A percentile compares a stretch with the other conserved stretches of the same genome.
Evolutionary conservation across 2,113 vertebrate genomes (phyloP).

Genomic region (Amphiprion percula): DNA sequence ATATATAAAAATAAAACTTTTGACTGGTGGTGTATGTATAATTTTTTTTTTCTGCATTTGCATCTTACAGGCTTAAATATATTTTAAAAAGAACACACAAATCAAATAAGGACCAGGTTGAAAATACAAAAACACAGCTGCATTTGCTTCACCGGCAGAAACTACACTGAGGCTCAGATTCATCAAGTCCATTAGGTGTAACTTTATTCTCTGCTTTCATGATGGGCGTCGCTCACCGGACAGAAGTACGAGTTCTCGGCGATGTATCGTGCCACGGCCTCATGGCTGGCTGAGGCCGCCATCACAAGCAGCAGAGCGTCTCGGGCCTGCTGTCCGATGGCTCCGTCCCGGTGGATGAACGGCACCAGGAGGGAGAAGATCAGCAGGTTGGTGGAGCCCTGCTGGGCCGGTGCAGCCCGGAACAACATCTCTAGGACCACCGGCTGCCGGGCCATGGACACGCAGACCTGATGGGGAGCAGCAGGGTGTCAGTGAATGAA

Average conservation of each 20-base stretch:
- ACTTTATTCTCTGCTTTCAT: not conserved
- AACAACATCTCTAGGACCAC: slow-evolving; percentile 93
- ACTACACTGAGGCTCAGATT: not conserved
- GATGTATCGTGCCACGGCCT: slow-evolving; percentile 91
- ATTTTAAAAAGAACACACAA: not conserved
- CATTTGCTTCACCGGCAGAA: not conserved
- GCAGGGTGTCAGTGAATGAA: not conserved
- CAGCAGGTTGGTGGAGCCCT: slow-evolving; percentile 90
- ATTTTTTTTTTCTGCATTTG: too few relatives aligned
- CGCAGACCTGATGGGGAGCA: slow-evolving; percentile 83
- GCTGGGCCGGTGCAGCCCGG: slow-evolving; percentile 86
- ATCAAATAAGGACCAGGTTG: too few relatives aligned
- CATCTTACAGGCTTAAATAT: too few relatives aligned
- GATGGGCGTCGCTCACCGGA: slow-evolving; percentile 85
- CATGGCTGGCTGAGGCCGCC: slow-evolving; percentile 91
- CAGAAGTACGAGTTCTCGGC: slow-evolving; percentile 98
- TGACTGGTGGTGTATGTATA: too few relatives aligned
- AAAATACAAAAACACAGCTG: too few relatives aligned
- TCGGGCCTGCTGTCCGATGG: slow-evolving; percentile 93
- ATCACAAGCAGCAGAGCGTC: slow-evolving; percentile 96
- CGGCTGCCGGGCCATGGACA: slow-evolving; percentile 91
- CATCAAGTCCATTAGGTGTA: not conserved
- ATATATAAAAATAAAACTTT: too few relatives aligned
- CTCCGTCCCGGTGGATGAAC: slow-evolving; percentile 95
- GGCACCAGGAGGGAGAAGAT: slow-evolving; percentile 97